Evolutionary conservation across 2,113 vertebrate species (phyloP).

Genomic region (Zosterops japonicus): DNA sequence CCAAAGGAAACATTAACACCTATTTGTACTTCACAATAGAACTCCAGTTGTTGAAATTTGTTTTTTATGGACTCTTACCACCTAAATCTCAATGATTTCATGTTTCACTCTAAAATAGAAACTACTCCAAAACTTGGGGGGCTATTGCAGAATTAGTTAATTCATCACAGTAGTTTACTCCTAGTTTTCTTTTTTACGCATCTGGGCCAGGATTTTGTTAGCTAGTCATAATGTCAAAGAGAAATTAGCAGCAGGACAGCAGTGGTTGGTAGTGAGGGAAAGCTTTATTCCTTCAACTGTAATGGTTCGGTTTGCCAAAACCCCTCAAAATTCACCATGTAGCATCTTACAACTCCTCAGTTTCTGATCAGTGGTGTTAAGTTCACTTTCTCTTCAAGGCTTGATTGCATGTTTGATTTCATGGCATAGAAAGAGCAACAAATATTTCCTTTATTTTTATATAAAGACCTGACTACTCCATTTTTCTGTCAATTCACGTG

Average conservation of each 20-base stretch:
- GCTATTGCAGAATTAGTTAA: neutral
- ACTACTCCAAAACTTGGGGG: neutral
- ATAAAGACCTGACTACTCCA: neutral
- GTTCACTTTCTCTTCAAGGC: neutral
- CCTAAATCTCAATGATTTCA: neutral
- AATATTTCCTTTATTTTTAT: neutral
- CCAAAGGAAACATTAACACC: slow-evolving; percentile 41
- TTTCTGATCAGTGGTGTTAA: neutral
- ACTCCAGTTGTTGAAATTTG: neutral
- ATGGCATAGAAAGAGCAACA: neutral
- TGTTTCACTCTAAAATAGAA: neutral
- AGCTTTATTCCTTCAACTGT: neutral
- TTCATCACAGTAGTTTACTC: neutral
- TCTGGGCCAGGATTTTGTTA: neutral
- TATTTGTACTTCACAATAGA: slow-evolving; percentile 3
- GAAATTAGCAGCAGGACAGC: neutral
- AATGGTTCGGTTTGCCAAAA: neutral
- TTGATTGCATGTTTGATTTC: neutral
- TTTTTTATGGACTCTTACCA: neutral
- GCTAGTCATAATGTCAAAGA: neutral
- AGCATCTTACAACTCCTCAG: neutral
- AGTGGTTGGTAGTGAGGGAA: neutral
- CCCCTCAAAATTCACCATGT: neutral
- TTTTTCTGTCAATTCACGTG: neutral
- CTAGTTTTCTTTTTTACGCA: neutral